Conservation (phyloP, 1,140 invertebrate genomes). For the Drosophila burlai region DNA sequence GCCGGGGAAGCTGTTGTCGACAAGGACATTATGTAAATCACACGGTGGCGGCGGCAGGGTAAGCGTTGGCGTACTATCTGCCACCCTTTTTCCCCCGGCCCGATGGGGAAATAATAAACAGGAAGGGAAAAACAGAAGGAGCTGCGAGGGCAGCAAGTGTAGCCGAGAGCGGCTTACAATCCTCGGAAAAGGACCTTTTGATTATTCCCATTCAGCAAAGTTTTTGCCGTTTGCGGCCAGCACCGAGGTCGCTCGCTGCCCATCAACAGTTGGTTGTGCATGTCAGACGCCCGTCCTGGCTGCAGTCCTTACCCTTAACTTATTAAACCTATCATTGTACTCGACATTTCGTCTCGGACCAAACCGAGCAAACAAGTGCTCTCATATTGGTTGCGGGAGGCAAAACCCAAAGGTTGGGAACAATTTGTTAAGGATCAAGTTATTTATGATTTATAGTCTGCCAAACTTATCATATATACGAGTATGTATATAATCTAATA, state of each 20-base stretch:
- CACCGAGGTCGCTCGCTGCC: constrained; percentile 1
- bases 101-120: constrained; percentile 72
- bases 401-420: neutral
- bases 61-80: constrained; percentile 31
- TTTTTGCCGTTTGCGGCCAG: constrained; percentile 16
- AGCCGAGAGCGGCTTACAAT: constrained; percentile 42
- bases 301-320: constrained; percentile 47
- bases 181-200: constrained; percentile 38
- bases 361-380: constrained; percentile 53
- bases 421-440: neutral
- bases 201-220: constrained; percentile 51
- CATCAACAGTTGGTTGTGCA: constrained; percentile 43
- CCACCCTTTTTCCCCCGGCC: constrained; percentile 2
- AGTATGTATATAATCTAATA: too few relatives aligned
- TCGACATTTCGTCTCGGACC: constrained; percentile 56
- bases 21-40: constrained; percentile 83
- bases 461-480: neutral
- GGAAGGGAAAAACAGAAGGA: constrained; percentile 55
- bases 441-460: neutral
- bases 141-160: constrained; percentile 30
- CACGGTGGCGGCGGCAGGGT: constrained; percentile 39
- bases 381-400: constrained; percentile 14
- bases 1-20: constrained; percentile 38
- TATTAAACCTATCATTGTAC: constrained; percentile 82
- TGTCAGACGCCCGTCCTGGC: constrained; percentile 22